A percentile compares a stretch with the other conserved stretches of the same genome.
Conservation (phyloP, 2,797 vertebrate genomes). For the Amblyopsis hoosieri region DNA sequence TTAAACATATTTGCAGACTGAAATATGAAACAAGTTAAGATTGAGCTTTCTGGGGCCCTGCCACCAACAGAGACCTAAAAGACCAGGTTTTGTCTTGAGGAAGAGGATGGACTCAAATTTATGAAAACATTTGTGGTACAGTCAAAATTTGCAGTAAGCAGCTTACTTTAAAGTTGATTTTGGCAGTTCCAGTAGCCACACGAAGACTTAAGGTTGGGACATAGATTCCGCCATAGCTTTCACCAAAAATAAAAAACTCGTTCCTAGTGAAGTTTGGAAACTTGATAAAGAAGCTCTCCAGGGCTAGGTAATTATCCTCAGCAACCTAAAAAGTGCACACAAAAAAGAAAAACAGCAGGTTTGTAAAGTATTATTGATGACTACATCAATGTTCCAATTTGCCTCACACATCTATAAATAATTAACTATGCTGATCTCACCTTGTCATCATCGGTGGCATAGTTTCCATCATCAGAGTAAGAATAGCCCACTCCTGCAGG, state of each 20-base stretch:
- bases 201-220: conserved; percentile 74
- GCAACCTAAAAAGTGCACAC: conserved; percentile 66
- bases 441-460: conserved; percentile 75
- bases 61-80: too few relatives aligned
- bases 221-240: conserved; percentile 83
- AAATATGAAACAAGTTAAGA: too few relatives aligned
- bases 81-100: too few relatives aligned
- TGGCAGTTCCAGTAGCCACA: conserved; percentile 60
- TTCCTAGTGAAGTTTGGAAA: conserved; percentile 78
- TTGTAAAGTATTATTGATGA: not conserved
- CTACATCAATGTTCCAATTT: not conserved
- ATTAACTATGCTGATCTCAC: conserved; percentile 40
- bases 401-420: not conserved
- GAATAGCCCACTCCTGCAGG: conserved; percentile 83
- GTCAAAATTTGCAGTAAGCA: not conserved
- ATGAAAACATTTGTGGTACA: not conserved
- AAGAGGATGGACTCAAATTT: too few relatives aligned
- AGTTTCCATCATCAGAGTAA: conserved; percentile 73
- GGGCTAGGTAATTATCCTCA: conserved; percentile 76
- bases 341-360: not conserved
- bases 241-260: conserved; percentile 80
- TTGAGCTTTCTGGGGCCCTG: too few relatives aligned
- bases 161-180: conserved; percentile 78
- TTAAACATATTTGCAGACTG: too few relatives aligned
- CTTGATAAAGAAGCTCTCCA: conserved; percentile 79